phyloP scores from a whole-genome alignment of 2,797 vertebrate genomes.

The Remorina albescens region DNA sequence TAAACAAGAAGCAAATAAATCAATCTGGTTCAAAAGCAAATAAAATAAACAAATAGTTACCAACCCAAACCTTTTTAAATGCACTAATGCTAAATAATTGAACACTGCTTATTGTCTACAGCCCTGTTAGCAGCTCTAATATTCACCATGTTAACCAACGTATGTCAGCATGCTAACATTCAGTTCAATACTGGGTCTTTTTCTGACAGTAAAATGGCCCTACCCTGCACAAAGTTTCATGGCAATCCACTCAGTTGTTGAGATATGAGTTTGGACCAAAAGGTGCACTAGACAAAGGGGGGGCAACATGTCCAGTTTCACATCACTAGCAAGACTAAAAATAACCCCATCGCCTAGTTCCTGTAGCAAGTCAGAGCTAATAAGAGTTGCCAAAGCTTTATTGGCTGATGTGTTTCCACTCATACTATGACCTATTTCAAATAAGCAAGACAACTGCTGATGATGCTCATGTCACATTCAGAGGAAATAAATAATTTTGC shows the following conservation, averaged over 20 bases:
- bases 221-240: neutral
- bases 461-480: conserved; percentile 14
- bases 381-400: conserved; percentile 10
- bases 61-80: too few species aligned
- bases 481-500: conserved; percentile 37
- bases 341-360: neutral
- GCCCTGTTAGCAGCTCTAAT: too few species aligned
- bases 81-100: too few species aligned
- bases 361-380: neutral
- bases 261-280: neutral
- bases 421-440: neutral
- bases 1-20: too few species aligned
- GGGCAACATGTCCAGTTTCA: neutral
- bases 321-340: neutral
- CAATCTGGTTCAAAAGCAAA: too few species aligned
- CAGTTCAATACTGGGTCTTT: too few species aligned
- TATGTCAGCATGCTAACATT: too few species aligned
- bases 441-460: neutral
- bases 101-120: too few species aligned
- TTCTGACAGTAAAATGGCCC: too few species aligned
- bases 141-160: too few species aligned
- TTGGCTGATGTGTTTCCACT: neutral
- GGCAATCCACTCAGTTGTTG: neutral
- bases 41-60: too few species aligned
- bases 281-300: neutral